Conservation (phyloP, 2,888 invertebrate genomes). For the Drosophila setosimentum region DNA sequence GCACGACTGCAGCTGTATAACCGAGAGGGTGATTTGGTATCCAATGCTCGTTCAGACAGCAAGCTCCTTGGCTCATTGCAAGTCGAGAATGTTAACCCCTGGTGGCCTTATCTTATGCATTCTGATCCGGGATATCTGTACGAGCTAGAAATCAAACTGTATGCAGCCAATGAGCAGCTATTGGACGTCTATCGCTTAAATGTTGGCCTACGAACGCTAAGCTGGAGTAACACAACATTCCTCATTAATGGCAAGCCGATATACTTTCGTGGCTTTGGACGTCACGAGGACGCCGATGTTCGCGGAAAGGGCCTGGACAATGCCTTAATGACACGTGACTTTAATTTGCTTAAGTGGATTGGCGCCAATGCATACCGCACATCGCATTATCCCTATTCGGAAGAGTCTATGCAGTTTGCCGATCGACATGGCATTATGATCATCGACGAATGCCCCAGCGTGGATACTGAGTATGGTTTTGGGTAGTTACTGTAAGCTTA, state of each 20-base stretch:
- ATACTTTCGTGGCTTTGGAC: constrained; percentile 96
- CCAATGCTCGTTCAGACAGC: constrained; percentile 86
- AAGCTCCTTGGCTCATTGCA: constrained; percentile 87
- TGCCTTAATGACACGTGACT: constrained; percentile 94
- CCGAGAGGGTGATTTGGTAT: constrained; percentile 87
- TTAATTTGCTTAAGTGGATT: constrained; percentile 97
- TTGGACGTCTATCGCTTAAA: constrained; percentile 93
- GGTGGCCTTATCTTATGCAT: constrained; percentile 98
- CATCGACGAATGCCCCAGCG: constrained; percentile 97
- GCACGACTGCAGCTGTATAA: constrained; percentile 86
- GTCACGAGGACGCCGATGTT: constrained; percentile 97
- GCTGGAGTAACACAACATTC: constrained; percentile 91
- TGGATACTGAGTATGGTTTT: constrained; percentile 91
- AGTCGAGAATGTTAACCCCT: constrained; percentile 91
- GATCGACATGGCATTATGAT: constrained; percentile 97
- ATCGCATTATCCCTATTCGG: constrained; percentile 99
- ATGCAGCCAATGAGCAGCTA: constrained; percentile 81
- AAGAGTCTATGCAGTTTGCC: constrained; percentile 97
- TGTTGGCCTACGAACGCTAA: constrained; percentile 94
- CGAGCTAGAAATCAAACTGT: constrained; percentile 88
- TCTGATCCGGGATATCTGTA: constrained; percentile 93
- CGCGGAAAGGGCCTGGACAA: constrained; percentile 97
- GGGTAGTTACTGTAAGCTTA: background rate
- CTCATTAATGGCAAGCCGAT: constrained; percentile 94
- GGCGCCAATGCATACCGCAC: constrained; percentile 98